Conservation (phyloP, 2,113 vertebrate genomes). For the Noctilio leporinus region DNA sequence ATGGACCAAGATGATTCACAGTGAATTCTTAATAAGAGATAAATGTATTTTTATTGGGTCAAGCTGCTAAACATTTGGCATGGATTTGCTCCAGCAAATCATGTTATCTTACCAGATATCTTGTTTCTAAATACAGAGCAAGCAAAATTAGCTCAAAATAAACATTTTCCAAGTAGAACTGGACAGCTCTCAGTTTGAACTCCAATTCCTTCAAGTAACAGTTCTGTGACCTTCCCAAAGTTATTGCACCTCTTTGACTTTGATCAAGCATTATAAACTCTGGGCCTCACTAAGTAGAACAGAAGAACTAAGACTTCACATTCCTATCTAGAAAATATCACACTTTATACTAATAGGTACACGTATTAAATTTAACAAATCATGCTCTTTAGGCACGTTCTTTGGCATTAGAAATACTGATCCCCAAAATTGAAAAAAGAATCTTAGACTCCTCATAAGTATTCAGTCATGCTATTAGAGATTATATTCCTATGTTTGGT, state of each 20-base stretch:
- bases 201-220: neutral
- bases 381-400: neutral
- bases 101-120: neutral
- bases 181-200: neutral
- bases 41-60: neutral
- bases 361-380: slow-evolving; percentile 5
- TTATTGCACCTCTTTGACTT: neutral
- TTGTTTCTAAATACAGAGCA: neutral
- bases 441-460: neutral
- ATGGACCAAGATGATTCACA: neutral
- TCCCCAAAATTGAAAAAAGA: neutral
- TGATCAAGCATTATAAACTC: neutral
- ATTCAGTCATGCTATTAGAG: neutral
- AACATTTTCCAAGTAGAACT: neutral
- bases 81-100: neutral
- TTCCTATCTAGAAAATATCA: neutral
- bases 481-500: neutral
- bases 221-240: neutral
- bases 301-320: neutral
- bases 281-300: neutral
- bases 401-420: neutral
- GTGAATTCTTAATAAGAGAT: neutral
- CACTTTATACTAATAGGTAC: neutral
- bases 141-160: slow-evolving; percentile 30
- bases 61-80: neutral